Evolutionary conservation across 2,888 invertebrate species (phyloP).

Genomic region (Drosophila flavopinicola): DNA sequence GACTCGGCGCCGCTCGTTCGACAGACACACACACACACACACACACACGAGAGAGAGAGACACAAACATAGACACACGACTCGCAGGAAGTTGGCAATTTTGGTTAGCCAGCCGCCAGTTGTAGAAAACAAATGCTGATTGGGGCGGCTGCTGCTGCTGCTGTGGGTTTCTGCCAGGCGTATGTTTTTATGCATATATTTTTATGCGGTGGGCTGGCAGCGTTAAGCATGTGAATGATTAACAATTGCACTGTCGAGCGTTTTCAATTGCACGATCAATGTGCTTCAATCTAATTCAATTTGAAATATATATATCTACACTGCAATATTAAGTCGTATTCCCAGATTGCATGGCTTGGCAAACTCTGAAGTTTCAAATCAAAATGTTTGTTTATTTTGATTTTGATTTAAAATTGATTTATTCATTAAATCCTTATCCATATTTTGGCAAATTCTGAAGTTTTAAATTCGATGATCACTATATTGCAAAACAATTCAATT

Average conservation of each 20-base stretch:
- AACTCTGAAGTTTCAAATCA: too few species aligned
- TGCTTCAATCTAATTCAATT: neutral
- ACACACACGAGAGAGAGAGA: constrained; percentile 6
- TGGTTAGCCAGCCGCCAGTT: constrained; percentile 37
- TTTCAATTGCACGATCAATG: neutral
- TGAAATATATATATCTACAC: too few species aligned
- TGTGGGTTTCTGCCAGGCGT: constrained; percentile 2
- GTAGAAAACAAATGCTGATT: constrained; percentile 38
- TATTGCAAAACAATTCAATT: too few species aligned
- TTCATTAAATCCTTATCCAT: too few species aligned
- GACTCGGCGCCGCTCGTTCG: constrained; percentile 52
- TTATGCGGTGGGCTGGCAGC: constrained; percentile 2
- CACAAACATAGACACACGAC: constrained; percentile 15
- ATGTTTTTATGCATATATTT: neutral
- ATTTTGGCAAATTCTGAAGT: too few species aligned
- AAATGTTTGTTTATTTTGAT: too few species aligned
- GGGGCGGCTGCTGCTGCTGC: constrained; percentile 15
- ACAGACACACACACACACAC: constrained; percentile 20
- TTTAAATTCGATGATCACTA: too few species aligned
- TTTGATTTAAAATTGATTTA: too few species aligned
- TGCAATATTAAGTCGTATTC: too few species aligned
- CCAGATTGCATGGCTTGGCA: too few species aligned
- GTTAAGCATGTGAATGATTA: constrained; percentile 18
- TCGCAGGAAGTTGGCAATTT: constrained; percentile 74
- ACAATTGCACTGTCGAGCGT: neutral